Evolutionary conservation across 1,140 invertebrate genomes (phyloP).

Genomic region (Psix sp.): DNA sequence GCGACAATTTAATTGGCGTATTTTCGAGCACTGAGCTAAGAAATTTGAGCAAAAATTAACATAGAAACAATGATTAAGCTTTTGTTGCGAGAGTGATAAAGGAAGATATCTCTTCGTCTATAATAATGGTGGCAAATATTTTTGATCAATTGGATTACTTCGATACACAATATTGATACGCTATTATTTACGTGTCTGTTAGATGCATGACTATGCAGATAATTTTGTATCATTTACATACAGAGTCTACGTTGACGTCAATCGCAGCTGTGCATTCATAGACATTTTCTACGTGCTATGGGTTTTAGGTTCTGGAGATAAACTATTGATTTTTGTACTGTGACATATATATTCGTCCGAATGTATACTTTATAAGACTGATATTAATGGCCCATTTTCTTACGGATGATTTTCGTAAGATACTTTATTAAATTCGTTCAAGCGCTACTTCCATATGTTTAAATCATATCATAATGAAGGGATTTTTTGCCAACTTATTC

Average conservation of each 20-base stretch:
- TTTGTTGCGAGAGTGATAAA: too few relatives aligned
- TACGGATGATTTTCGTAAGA: slow-evolving; percentile 28
- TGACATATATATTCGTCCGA: slow-evolving; percentile 21
- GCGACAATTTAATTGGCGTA: too few relatives aligned
- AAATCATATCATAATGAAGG: too few relatives aligned
- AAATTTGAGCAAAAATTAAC: too few relatives aligned
- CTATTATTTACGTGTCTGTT: slow-evolving; percentile 7
- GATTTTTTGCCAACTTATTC: too few relatives aligned
- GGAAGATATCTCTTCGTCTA: too few relatives aligned
- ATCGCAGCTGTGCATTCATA: slow-evolving; percentile 50
- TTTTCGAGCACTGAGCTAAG: too few relatives aligned
- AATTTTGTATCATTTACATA: slow-evolving; percentile 52
- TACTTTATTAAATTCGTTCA: slow-evolving; percentile 41
- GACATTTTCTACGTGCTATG: slow-evolving; percentile 40
- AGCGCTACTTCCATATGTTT: slow-evolving; percentile 8
- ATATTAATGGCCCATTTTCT: slow-evolving; percentile 45
- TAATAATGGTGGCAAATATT: too few relatives aligned
- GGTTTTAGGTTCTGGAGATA: slow-evolving; percentile 38
- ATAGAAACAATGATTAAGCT: too few relatives aligned
- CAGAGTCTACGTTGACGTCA: slow-evolving; percentile 37
- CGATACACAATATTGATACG: slow-evolving; percentile 3
- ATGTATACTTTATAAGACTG: slow-evolving; percentile 43
- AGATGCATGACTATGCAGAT: slow-evolving; percentile 44
- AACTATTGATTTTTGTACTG: slow-evolving; percentile 51
- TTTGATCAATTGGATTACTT: slow-evolving; percentile 9